These are phyloP conservation scores for Dasysyrphus tricinctus DNA, from an alignment of 2,888 invertebrate species.

Conservation along the genomic window DNA sequence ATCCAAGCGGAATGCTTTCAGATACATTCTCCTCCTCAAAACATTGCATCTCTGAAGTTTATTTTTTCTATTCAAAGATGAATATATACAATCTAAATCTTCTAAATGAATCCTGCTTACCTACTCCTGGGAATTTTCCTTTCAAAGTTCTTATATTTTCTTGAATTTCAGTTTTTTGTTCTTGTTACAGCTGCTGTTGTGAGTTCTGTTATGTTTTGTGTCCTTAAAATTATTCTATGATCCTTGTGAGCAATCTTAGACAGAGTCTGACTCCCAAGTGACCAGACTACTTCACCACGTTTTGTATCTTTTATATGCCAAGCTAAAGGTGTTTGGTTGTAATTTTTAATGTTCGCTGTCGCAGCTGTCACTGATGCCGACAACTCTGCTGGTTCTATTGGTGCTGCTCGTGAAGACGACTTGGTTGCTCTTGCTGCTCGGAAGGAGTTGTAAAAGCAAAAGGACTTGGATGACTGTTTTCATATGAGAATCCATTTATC, in stretches of 20 bases:
- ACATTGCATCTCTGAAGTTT: constrained; percentile 35
- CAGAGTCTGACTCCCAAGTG: constrained; percentile 71
- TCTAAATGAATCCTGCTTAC: constrained; percentile 68
- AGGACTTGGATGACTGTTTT: constrained; percentile 68
- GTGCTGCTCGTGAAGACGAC: background rate
- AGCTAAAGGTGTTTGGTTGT: constrained; percentile 53
- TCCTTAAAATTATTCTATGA: constrained; percentile 52
- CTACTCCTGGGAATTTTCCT: constrained; percentile 61
- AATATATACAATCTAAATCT: constrained; percentile 64
- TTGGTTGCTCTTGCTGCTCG: constrained; percentile 30
- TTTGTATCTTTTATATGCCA: constrained; percentile 34
- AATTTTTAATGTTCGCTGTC: constrained; percentile 70
- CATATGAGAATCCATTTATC: constrained; percentile 75
- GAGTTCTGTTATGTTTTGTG: background rate
- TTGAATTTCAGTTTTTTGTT: background rate
- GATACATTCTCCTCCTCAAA: constrained; percentile 18
- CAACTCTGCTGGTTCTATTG: background rate
- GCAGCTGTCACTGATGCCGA: constrained; percentile 49
- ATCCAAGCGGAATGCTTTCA: constrained; percentile 50
- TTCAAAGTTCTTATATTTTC: constrained; percentile 6
- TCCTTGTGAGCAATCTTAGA: constrained; percentile 63
- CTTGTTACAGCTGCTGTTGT: background rate
- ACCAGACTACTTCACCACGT: constrained; percentile 68
- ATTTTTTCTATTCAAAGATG: constrained; percentile 33
- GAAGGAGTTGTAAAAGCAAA: constrained; percentile 60